Conservation (phyloP, 1,140 invertebrate species). For the Triops cancriformis region DNA sequence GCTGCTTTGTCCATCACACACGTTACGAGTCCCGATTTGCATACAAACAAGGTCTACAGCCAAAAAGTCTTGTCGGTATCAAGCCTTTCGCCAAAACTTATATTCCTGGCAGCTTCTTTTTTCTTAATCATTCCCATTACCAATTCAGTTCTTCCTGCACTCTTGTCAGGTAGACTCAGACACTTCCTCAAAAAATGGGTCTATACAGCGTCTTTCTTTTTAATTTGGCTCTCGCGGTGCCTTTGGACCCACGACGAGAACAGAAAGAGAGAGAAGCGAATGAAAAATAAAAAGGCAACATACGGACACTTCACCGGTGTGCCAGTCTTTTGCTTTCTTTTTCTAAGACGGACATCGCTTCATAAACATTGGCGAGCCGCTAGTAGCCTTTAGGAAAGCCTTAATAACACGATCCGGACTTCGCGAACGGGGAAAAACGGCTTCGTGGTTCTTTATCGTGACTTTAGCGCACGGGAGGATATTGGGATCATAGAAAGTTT, state of each 20-base stretch:
- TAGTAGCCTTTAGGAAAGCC: too few species aligned
- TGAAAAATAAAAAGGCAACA: too few species aligned
- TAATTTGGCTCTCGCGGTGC: neutral
- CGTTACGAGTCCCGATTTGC: neutral
- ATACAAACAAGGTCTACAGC: neutral
- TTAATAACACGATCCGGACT: too few species aligned
- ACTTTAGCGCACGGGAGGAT: too few species aligned
- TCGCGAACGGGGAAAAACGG: too few species aligned
- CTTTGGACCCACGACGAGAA: neutral
- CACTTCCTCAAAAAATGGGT: neutral
- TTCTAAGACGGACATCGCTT: too few species aligned
- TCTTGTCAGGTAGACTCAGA: conserved; percentile 4
- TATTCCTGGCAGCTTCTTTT: neutral
- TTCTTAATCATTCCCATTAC: neutral
- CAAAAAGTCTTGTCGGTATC: neutral
- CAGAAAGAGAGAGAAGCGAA: too few species aligned
- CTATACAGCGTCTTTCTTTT: neutral
- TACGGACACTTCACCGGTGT: too few species aligned
- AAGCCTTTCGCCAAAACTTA: neutral
- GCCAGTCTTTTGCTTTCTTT: too few species aligned
- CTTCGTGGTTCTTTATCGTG: too few species aligned
- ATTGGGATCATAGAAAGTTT: neutral
- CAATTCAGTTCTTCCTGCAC: conserved; percentile 4
- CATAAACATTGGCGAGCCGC: too few species aligned
- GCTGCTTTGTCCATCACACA: conserved; percentile 12